These are phyloP conservation scores for Paedocypris sp. DNA, from an alignment of 2,113 vertebrate species.

Conservation along the genomic window DNA sequence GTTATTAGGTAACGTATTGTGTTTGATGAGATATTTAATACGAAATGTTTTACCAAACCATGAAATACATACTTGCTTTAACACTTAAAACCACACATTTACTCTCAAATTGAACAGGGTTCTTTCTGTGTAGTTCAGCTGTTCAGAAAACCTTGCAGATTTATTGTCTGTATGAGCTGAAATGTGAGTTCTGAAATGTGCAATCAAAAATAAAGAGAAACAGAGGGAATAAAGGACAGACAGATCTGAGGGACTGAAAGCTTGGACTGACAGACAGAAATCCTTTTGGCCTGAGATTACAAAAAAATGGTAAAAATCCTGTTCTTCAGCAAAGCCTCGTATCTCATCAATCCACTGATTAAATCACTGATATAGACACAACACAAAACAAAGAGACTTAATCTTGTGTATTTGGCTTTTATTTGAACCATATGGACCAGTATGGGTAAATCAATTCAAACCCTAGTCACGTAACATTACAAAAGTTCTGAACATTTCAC, in stretches of 20 bases:
- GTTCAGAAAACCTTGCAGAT: too few relatives aligned
- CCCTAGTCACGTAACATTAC: slow-evolving; percentile 5
- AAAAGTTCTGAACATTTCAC: slow-evolving; percentile 16
- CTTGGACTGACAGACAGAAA: too few relatives aligned
- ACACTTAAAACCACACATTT: too few relatives aligned
- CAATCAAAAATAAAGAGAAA: too few relatives aligned
- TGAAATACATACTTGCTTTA: too few relatives aligned
- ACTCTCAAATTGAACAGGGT: too few relatives aligned
- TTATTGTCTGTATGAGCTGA: too few relatives aligned
- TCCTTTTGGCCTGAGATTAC: not conserved
- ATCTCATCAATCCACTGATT: slow-evolving; percentile 16
- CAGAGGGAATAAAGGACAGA: not conserved
- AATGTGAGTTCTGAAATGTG: too few relatives aligned
- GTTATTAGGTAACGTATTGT: too few relatives aligned
- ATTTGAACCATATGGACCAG: slow-evolving; percentile 9
- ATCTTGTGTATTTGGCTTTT: slow-evolving; percentile 9
- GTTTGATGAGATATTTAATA: too few relatives aligned
- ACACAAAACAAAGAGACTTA: not conserved
- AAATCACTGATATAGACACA: not conserved
- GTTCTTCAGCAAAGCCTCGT: not conserved
- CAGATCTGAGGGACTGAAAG: not conserved
- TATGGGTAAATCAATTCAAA: not conserved
- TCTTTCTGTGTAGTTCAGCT: too few relatives aligned
- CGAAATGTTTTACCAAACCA: too few relatives aligned
- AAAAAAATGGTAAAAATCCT: not conserved